Base-by-base conservation (phyloP, 2,797 vertebrate genomes). In the Odontamblyopus lacepedii region DNA sequence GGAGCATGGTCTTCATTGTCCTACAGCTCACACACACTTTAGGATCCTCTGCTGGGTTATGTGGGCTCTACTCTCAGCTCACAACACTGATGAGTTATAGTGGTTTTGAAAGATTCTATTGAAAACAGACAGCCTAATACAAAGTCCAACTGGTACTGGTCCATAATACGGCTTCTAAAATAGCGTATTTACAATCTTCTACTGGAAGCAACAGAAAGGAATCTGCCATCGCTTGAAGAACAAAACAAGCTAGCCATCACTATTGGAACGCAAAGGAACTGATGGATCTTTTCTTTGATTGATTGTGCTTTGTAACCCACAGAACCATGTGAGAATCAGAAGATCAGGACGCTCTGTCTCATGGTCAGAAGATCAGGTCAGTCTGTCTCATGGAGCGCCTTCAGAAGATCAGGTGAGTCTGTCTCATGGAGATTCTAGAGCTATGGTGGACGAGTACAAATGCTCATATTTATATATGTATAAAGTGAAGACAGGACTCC, bases 271-370 rank as follows among this genome's bases (percentile, higher is more conserved):
- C 74, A 79, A 77, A 82, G 82, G 87, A 66, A 27, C 61, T 71
- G 81, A 89, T 71, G 79, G 53, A 80, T 79, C 57, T 73, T 76
- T 38, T 77, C 83, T 89, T 82, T 72, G 83, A 90, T 91, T 80
- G 84, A 91, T 95, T 95, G 94, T 95, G 94, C 94, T 95, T 95
- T 92, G 87, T 92, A 94, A 95, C 92, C 93, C 92, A 93, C 89
- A 86, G 92, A 94, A 93, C 92, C 89, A 88, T 85, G 92, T 93
- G 26, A 13, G 92, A 93, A 93, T 89, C 35, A 38, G 35, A 38
- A 38, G 35, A 38, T 38, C 35, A 38, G 35, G 35, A 8, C 35
- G 9, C 7, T 38, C 35, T 9, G 35, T 38, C 9, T 38, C 35
- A 38, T 38, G 35, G 87, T 84, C 86, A 84, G 92, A 93, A 89